Conservation (phyloP, 2,797 vertebrate genomes). For the Enoplosus armatus region DNA sequence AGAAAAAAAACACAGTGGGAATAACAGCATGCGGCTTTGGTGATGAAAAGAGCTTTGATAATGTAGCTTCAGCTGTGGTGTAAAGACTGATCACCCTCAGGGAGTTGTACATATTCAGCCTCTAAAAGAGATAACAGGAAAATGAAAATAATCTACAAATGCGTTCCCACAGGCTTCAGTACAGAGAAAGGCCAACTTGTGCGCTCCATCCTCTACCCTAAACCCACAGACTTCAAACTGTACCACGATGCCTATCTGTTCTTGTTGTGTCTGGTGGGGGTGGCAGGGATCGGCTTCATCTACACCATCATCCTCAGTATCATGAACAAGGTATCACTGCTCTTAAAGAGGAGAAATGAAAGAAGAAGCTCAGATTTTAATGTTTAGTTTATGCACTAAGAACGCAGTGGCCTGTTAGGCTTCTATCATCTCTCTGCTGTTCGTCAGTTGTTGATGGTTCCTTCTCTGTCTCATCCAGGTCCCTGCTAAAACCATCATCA, state of each 20-base stretch:
- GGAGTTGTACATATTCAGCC: not conserved
- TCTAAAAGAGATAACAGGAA: not conserved
- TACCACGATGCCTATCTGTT: constrained; percentile 97
- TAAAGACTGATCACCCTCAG: not conserved
- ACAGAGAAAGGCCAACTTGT: constrained; percentile 97
- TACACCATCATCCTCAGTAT: constrained; percentile 93
- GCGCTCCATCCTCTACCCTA: constrained; percentile 95
- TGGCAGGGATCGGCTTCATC: constrained; percentile 94
- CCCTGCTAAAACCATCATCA: constrained; percentile 87
- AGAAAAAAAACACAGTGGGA: not conserved
- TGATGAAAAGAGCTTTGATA: not conserved
- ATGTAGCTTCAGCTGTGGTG: not conserved
- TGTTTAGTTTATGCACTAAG: not conserved
- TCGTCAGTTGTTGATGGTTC: not conserved
- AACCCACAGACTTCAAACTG: constrained; percentile 97
- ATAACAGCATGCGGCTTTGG: accelerated
- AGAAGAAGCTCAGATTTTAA: not conserved
- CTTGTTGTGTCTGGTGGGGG: constrained; percentile 92
- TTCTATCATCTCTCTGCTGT: not conserved
- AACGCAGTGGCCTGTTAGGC: not conserved
- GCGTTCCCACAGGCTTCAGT: constrained; percentile 87
- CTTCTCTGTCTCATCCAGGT: constrained; percentile 80
- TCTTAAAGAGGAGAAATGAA: not conserved
- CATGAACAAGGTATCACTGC: constrained; percentile 87
- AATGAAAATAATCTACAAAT: not conserved